A percentile compares a stretch with the other conserved stretches of the same genome.
Conservation (phyloP, 1,140 invertebrate species). For the Matsumurasca onukii region DNA sequence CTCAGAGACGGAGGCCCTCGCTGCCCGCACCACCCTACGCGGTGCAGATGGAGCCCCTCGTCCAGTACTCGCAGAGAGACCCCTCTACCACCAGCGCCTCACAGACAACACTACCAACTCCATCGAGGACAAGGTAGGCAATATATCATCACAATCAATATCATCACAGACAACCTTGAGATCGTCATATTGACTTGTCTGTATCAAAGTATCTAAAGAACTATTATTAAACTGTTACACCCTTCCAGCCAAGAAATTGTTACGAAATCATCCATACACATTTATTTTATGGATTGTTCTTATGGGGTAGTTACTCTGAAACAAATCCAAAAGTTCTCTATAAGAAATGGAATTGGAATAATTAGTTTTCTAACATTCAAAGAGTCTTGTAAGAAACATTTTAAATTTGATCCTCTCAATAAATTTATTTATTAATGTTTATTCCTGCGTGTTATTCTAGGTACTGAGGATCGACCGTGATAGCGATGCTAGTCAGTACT, state of each 20-base stretch:
- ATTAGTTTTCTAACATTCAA: not conserved
- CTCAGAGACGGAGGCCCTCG: not conserved
- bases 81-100: constrained; percentile 63
- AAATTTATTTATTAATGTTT: not conserved
- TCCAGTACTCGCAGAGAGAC: constrained; percentile 75
- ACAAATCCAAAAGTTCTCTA: too few species aligned
- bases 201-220: too few species aligned
- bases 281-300: too few species aligned
- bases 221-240: too few species aligned
- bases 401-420: too few species aligned
- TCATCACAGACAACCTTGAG: too few species aligned
- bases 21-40: constrained; percentile 61
- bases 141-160: too few species aligned
- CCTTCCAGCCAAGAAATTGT: too few species aligned
- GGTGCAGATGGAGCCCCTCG: constrained; percentile 76
- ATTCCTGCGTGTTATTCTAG: not conserved
- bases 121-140: constrained; percentile 8
- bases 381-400: not conserved
- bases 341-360: not conserved
- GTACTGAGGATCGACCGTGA: constrained; percentile 20
- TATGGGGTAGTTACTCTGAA: too few species aligned
- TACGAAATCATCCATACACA: too few species aligned
- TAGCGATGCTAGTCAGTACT: constrained; percentile 15
- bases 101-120: constrained; percentile 26
- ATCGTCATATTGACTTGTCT: too few species aligned